Conservation (phyloP, 2,113 vertebrate genomes). For the Bostrychus sinensis region DNA sequence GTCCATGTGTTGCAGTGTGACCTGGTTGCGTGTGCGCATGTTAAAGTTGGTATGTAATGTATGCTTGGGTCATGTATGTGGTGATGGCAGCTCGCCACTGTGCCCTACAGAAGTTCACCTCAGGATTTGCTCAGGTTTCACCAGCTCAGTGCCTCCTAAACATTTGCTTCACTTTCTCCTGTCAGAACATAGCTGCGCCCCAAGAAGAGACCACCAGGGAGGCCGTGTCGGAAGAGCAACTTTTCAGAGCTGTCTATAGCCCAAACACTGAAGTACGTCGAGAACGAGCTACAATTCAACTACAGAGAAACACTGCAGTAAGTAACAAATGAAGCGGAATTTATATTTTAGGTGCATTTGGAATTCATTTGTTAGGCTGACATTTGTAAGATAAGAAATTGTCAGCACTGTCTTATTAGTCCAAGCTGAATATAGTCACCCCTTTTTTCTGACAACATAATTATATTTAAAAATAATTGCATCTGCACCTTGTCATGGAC, state of each 20-base stretch:
- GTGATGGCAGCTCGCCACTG: constrained; percentile 42
- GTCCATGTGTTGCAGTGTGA: background rate
- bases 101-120: constrained; percentile 47
- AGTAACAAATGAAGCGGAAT: constrained; percentile 35
- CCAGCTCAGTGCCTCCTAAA: constrained; percentile 44
- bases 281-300: constrained; percentile 54
- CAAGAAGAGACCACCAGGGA: constrained; percentile 35
- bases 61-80: constrained; percentile 44
- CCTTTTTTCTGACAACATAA: background rate
- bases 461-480: background rate
- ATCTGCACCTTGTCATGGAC: background rate
- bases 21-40: constrained; percentile 50
- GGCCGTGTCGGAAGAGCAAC: constrained; percentile 81
- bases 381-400: background rate
- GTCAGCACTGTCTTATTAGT: background rate
- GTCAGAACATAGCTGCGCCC: constrained; percentile 57
- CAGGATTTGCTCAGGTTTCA: constrained; percentile 62
- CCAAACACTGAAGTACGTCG: constrained; percentile 81
- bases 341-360: background rate
- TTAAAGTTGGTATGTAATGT: constrained; percentile 46
- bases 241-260: constrained; percentile 87
- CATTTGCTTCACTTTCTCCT: constrained; percentile 49
- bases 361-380: background rate
- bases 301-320: constrained; percentile 49
- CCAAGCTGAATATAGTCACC: background rate